Base-by-base conservation (phyloP, 2,797 vertebrate species). In the Onychomys torridus region DNA sequence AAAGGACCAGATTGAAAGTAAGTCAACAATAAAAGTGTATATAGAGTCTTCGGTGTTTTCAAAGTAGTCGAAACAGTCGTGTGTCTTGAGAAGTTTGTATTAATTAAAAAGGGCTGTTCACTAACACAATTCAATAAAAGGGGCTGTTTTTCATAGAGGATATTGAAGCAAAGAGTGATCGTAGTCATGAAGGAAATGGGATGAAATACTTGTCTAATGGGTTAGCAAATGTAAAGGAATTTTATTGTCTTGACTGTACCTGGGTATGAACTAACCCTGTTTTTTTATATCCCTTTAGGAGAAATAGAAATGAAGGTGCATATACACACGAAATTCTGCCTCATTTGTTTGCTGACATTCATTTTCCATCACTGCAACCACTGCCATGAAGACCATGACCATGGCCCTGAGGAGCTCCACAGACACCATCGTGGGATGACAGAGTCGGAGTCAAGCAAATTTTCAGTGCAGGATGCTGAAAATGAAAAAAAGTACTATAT, bases 321-420 rank as follows among this genome's bases (percentile, higher is more conserved):
- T 97, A 98, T 99, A 97, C 99, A 99, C 98, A 99, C 99, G 95
- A 99, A 99, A 98, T 99, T 99, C 98, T 99, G 99, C 98, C 99
- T 99, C 99, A 99, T 99, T 98, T 99, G 99, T 98, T 99, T 99
- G 98, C 98, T 99, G 98, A 99, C 99, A 86, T 99, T 99, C 98
- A 97, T 99, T 97, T 99, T 99, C 98, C 99, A 99, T 98, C 99
- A 99, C 94, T 99, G 99, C 98, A 99, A 98, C 98, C 99, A 99
- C 96, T 99, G 99, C 98, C 99, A 99, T 92, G 99, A 98, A 92
- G 99, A 97, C 29, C 99, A 99, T 93, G 99, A 99, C 95, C 99
- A 78, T 12, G 97, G 98, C 99, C 99, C 97, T 98, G 99, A 9
- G 98, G 99, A 97, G 98, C 98, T 57, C 98, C 99, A 0, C 99